Base-by-base conservation (phyloP, 2,888 invertebrate species). In the Linnaemya tessellans region DNA sequence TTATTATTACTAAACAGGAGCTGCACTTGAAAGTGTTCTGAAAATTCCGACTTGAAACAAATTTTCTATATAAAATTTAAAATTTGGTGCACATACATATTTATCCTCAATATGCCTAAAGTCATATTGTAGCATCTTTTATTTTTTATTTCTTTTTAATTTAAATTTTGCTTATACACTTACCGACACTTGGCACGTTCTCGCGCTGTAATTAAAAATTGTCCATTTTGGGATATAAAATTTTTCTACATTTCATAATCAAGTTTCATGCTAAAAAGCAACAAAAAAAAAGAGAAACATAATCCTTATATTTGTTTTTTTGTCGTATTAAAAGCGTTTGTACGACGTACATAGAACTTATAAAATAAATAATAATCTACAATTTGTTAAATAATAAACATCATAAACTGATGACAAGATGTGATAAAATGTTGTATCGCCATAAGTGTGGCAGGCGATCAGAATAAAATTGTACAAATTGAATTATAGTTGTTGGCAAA, bases 361-460 rank as follows among this genome's bases (percentile, higher is more conserved):
- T 46, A 35, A 60, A 49, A 54, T 20, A 64, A 30, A 62, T 79
- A 62, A 71, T 82, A 80, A 85, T 79, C 58, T 67, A 82, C 85
- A 85, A 85, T 85, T 85, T 85, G 85, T 85, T 78, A 80, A 82
- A 79, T 82, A 85, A 75, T 80, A 82, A 83, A 83, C 82, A 83
- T 82, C 82, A 82, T 82, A 85, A 85, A 82, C 75, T 75, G 85
- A 85, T 85, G 85, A 85, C 85, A 85, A 85, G 82, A 85, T 85
- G 85, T 85, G 85, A 85, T 85, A 85, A 85, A 85, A 85, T 85
- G 85, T 82, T 67, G 82, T 82, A 71, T 71, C 65, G 41, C 82
- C 82, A 83, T 78, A 83, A 71, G 15, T 9, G 70, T 46, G 41
- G 49, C 70, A 77, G 49, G 58, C 70, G 58, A 65, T 77, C 70